phyloP scores from a whole-genome alignment of 2,797 vertebrate genomes.

The Schizopygopsis pylzovi region DNA sequence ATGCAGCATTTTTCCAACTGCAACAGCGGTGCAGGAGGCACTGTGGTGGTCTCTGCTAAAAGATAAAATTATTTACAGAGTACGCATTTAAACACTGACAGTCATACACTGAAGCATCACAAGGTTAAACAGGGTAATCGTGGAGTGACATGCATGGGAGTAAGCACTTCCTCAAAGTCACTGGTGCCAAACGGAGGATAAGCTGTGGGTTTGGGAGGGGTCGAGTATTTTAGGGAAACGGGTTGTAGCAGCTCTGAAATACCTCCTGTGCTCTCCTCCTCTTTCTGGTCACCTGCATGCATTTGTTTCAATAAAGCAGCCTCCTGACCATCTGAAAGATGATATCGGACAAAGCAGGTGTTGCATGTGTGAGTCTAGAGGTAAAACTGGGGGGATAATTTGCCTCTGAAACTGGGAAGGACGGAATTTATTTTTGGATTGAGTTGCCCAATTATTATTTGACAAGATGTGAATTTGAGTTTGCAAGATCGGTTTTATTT shows the following conservation, averaged over 20 bases:
- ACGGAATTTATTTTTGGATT: background rate
- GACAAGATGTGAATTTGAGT: background rate
- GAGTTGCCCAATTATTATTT: background rate
- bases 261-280: constrained; percentile 78
- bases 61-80: constrained; percentile 24
- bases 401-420: background rate
- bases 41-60: constrained; percentile 78
- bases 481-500: background rate
- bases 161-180: constrained; percentile 40
- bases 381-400: constrained; percentile 25
- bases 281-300: constrained; percentile 74
- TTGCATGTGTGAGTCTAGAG: constrained; percentile 32
- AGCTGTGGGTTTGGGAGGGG: constrained; percentile 54
- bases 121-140: background rate
- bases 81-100: background rate
- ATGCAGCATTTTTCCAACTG: constrained; percentile 98
- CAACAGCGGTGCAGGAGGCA: constrained; percentile 88
- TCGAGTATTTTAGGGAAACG: constrained; percentile 35
- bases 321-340: constrained; percentile 82
- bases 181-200: background rate
- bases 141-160: constrained; percentile 48
- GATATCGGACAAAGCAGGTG: constrained; percentile 65
- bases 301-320: constrained; percentile 76
- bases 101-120: background rate
- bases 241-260: constrained; percentile 67